Evolutionary conservation across 1,140 invertebrate species (phyloP).

Genomic region (Heliconius hermathena): DNA sequence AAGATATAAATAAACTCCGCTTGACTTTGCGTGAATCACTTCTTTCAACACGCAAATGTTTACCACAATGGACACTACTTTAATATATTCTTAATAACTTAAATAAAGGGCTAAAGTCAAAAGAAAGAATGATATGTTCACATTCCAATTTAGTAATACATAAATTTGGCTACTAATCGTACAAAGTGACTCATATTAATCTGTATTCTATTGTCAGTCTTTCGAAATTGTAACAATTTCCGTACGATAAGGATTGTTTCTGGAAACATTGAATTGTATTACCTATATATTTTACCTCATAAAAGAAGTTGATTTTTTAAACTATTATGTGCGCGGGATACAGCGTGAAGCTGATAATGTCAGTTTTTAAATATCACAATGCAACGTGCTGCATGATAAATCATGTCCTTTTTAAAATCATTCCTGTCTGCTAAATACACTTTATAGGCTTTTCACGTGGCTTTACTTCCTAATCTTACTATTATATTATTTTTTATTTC

Average conservation of each 20-base stretch:
- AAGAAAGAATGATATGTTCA: background rate
- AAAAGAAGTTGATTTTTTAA: background rate
- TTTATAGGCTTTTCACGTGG: background rate
- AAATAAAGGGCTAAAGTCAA: conserved; percentile 11
- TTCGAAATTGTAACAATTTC: conserved; percentile 45
- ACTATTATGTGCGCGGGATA: too few relatives aligned
- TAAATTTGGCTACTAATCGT: conserved; percentile 37
- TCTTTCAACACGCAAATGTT: conserved; percentile 23
- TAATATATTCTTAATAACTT: conserved; percentile 5
- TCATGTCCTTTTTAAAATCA: background rate
- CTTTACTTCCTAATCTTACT: background rate
- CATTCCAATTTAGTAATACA: conserved; percentile 22
- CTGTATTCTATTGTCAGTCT: conserved; percentile 47
- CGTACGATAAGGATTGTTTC: background rate
- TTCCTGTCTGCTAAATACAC: background rate
- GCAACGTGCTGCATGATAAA: background rate
- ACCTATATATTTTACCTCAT: background rate
- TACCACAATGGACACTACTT: conserved; percentile 4
- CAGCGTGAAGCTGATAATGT: too few relatives aligned
- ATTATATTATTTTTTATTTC: too few relatives aligned
- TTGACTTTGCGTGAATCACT: conserved; percentile 20
- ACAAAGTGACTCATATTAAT: conserved; percentile 48
- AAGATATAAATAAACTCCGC: conserved; percentile 9
- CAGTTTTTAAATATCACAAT: background rate
- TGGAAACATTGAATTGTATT: background rate